These are phyloP conservation scores for Podarcis muralis DNA, from an alignment of 2,113 vertebrate species.

Conservation along the genomic window DNA sequence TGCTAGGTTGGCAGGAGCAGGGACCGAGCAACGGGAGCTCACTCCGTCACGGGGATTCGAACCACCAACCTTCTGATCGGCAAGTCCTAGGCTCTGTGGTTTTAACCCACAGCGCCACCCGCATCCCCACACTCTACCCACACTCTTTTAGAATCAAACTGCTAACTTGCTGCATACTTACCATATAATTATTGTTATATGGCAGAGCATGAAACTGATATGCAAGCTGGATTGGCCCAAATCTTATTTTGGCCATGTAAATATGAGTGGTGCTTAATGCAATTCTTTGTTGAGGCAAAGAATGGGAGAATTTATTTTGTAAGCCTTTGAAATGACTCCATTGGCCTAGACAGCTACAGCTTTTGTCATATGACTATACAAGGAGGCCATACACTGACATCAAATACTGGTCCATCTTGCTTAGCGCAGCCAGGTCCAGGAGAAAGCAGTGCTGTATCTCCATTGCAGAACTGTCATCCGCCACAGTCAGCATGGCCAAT, in stretches of 20 bases:
- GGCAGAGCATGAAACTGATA: neutral
- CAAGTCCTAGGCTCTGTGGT: too few relatives aligned
- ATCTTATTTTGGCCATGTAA: neutral
- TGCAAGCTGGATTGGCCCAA: neutral
- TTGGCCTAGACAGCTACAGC: neutral
- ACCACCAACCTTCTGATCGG: too few relatives aligned
- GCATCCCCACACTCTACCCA: too few relatives aligned
- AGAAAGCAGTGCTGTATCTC: neutral
- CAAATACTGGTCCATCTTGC: neutral
- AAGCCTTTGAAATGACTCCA: neutral
- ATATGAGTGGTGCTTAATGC: neutral
- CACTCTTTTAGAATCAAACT: neutral
- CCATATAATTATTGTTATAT: neutral
- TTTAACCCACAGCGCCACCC: too few relatives aligned
- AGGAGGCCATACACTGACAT: neutral
- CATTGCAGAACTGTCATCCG: too few relatives aligned
- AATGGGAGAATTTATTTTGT: neutral
- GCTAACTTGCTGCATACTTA: neutral
- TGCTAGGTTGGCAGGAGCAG: too few relatives aligned
- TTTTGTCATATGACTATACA: neutral
- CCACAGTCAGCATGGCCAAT: neutral
- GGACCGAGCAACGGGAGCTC: too few relatives aligned
- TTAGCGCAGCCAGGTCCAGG: too few relatives aligned
- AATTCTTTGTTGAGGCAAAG: neutral
- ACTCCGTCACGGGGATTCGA: too few relatives aligned